Evolutionary conservation across 2,113 vertebrate genomes (phyloP), one percentile per base, ranked within the genome.

Genomic region (Boulengeromyrus knoepffleri): DNA sequence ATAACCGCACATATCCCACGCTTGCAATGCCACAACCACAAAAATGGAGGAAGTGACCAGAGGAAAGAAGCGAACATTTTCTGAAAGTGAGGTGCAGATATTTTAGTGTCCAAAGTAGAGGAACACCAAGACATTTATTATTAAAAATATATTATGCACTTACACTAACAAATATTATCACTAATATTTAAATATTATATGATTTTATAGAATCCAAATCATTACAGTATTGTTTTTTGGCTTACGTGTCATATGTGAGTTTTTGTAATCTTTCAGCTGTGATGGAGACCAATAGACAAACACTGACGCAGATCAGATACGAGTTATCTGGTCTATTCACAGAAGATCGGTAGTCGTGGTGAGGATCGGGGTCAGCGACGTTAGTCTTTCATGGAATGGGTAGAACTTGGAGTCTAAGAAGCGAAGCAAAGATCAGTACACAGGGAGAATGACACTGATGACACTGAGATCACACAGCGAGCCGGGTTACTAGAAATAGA

Each of bases 311-410:
- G 56, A 8, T 58, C 56, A 58, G 21, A 62, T n/a, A 62, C 7
- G 10, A 62, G 56, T n/a, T 62, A n/a, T 62, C 56, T n/a, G 56
- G 24, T 62, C 24, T 62, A 62, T 62, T 62, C 24, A 62, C 21
- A 62, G 24, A 62, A 62, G 21, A 24, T 62, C 96, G 96, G 95
- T 56, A 21, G 53, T 56, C 19, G 1, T 19, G 53, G 53, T 56
- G 53, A 56, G 5, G 53, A 21, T 56, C 5, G 19, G 19, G 19
- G 53, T 21, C 53, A 21, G 53, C 5, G 19, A 5, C 0, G 8
- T 9, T n/a, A 21, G 56, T 58, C 21, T 62, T 62, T 62, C 56
- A 62, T 62, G 7, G 8, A n/a, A 62, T 62, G 24, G 24, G 21
- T 9, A 9, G 24, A 62, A n/a, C 24, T n/a, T n/a, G 56, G 21